A percentile compares a stretch with the other conserved stretches of the same genome.
Evolutionary conservation across 2,797 vertebrate species (phyloP).

Genomic region (Acanthopagrus latus): DNA sequence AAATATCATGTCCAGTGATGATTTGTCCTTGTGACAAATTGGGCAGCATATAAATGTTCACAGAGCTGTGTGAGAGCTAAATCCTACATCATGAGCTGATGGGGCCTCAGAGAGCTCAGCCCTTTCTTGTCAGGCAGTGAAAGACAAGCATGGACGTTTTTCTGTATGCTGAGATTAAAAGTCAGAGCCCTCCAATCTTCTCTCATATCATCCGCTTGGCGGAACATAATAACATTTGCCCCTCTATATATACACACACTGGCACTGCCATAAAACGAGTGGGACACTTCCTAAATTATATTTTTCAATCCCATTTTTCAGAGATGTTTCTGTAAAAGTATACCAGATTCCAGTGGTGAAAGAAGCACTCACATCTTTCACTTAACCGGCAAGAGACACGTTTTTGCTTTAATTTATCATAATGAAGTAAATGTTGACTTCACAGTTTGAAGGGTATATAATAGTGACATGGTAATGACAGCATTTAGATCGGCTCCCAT

Average conservation of each 20-base stretch:
- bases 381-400: too few relatives aligned
- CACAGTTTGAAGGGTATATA: too few relatives aligned
- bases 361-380: too few relatives aligned
- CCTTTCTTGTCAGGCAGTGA: conserved; percentile 62
- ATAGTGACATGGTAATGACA: too few relatives aligned
- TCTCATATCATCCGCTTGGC: conserved; percentile 52
- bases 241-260: neutral
- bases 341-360: too few relatives aligned
- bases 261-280: conserved; percentile 24
- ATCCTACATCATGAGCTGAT: conserved; percentile 61
- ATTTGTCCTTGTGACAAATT: conserved; percentile 48
- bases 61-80: conserved; percentile 48
- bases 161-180: conserved; percentile 63
- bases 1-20: conserved; percentile 11
- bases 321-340: conserved; percentile 12
- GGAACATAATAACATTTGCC: conserved; percentile 48
- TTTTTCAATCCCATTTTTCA: conserved; percentile 15
- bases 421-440: too few relatives aligned
- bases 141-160: conserved; percentile 56
- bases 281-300: conserved; percentile 1
- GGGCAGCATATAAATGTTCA: conserved; percentile 28
- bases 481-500: too few relatives aligned
- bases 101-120: conserved; percentile 52
- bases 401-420: too few relatives aligned
- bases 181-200: conserved; percentile 56